These are phyloP conservation scores for Ibidorhyncha struthersii DNA, from an alignment of 2,113 vertebrate genomes.

Conservation along the genomic window DNA sequence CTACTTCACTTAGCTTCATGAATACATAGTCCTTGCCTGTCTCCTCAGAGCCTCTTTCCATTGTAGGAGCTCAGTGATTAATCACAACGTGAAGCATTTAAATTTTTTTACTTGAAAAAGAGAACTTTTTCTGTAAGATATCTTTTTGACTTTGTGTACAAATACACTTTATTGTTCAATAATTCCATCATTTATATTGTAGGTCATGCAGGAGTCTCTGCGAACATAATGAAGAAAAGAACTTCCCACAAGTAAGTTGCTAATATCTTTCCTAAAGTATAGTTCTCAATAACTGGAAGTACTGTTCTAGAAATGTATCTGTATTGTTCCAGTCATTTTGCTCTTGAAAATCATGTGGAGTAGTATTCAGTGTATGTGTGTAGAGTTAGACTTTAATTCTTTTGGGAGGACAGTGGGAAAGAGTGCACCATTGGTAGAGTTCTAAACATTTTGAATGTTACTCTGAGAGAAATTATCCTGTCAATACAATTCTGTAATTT, in stretches of 20 bases:
- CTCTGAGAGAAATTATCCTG: not conserved
- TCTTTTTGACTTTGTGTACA: not conserved
- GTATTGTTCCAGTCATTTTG: conserved; percentile 17
- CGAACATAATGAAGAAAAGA: conserved; percentile 98
- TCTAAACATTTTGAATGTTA: conserved; percentile 26
- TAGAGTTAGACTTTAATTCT: conserved; percentile 1
- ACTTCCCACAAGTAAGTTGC: conserved; percentile 94
- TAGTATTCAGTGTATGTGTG: not conserved
- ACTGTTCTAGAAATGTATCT: not conserved
- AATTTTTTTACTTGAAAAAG: not conserved
- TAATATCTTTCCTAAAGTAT: not conserved
- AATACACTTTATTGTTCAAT: not conserved
- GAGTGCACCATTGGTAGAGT: not conserved
- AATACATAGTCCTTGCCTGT: not conserved
- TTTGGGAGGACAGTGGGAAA: not conserved
- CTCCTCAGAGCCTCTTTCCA: not conserved
- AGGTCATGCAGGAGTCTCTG: conserved; percentile 95
- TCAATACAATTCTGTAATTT: not conserved
- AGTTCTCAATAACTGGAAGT: not conserved
- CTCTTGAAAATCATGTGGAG: not conserved
- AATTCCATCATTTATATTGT: conserved; percentile 49
- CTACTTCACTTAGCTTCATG: not conserved
- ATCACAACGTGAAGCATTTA: not conserved
- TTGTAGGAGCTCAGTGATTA: not conserved
- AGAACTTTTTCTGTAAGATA: not conserved